Percentiles rank a stretch among this genome's conserved stretches.
phyloP scores from a whole-genome alignment of 37 sponge, comb jelly and placozoan species.

The Hexactinellida sp. region DNA sequence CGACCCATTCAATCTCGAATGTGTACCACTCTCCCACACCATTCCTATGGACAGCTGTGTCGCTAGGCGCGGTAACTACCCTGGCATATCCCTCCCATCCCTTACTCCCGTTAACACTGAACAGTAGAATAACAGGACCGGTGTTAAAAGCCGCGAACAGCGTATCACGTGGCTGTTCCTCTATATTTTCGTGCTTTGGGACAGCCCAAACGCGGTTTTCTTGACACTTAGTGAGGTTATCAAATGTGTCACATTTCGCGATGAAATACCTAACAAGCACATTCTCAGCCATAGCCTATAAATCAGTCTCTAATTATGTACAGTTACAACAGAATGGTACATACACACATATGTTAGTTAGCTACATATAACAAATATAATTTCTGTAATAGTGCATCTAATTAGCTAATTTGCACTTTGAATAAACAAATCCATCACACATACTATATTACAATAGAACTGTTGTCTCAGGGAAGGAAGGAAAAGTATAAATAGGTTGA shows the following conservation, averaged over 20 bases:
- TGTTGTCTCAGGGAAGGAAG: background rate
- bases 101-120: slow-evolving; percentile 21
- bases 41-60: background rate
- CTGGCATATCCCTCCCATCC: slow-evolving; percentile 17
- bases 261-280: slow-evolving; percentile 1
- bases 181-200: background rate
- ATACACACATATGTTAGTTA: too few species aligned
- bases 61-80: background rate
- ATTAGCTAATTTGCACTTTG: too few species aligned
- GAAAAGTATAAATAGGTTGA: background rate
- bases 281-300: background rate
- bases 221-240: background rate
- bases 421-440: background rate
- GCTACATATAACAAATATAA: too few species aligned
- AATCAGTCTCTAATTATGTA: too few species aligned
- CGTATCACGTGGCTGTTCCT: background rate
- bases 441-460: background rate
- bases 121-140: background rate
- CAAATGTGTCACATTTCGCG: slow-evolving; percentile 19
- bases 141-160: background rate
- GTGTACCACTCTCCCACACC: background rate
- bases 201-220: background rate
- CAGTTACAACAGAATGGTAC: too few species aligned
- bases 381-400: too few species aligned
- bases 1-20: background rate